Evolutionary conservation across 30 jellyfish, hydroid and myxozoan genomes (phyloP).

Genomic region (Mastigias papua): DNA sequence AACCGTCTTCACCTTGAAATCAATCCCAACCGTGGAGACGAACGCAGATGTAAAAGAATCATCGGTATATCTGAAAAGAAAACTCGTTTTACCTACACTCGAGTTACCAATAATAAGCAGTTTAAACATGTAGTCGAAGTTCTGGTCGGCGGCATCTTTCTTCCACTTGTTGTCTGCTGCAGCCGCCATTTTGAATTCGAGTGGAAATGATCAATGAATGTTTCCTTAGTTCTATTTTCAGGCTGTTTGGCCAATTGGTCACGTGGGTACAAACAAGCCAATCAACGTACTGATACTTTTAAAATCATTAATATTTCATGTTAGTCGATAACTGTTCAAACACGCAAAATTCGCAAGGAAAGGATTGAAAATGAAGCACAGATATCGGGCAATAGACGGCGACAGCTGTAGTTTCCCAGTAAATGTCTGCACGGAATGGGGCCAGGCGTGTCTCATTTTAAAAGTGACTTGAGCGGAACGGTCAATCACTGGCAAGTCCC

Average conservation of each 20-base stretch:
- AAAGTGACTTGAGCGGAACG: too few species aligned
- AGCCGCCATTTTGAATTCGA: constrained; percentile 86
- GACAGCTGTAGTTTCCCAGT: too few species aligned
- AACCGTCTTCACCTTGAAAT: constrained; percentile 96
- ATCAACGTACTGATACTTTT: neutral
- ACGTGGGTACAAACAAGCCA: constrained; percentile 33
- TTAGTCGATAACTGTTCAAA: neutral
- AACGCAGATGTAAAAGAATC: constrained; percentile 98
- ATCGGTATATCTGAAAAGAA: constrained; percentile 93
- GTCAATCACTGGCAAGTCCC: too few species aligned
- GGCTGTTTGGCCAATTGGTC: constrained; percentile 30
- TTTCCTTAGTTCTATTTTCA: constrained; percentile 28
- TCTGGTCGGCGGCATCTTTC: constrained; percentile 99
- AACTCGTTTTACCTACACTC: constrained; percentile 97
- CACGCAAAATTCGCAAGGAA: neutral
- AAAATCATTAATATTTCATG: neutral
- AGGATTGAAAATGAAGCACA: too few species aligned
- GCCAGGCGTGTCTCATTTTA: too few species aligned
- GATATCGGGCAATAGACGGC: too few species aligned
- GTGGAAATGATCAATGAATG: constrained; percentile 49
- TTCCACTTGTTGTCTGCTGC: constrained; percentile 93
- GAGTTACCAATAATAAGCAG: constrained; percentile 93
- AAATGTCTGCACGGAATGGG: too few species aligned
- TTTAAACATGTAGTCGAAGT: constrained; percentile 97
- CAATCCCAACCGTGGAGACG: constrained; percentile 98